Base-by-base conservation (phyloP, 1,140 invertebrate species). In the Pseudomyrmex concolor region DNA sequence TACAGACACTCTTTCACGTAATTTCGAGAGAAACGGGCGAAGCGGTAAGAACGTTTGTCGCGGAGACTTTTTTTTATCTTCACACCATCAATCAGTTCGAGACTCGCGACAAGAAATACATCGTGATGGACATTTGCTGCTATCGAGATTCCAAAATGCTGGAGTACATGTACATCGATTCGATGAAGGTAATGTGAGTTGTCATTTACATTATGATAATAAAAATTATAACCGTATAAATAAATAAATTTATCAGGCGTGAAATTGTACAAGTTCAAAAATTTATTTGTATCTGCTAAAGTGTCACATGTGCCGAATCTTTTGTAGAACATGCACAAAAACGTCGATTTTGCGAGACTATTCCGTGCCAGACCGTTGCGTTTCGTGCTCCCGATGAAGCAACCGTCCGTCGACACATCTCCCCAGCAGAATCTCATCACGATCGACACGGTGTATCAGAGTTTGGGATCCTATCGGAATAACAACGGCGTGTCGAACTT, bases 11-110 rank as follows among this genome's bases (percentile, higher is more conserved):
- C 55, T 96, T 98, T 86, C 96, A 97, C 84, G 93, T 98, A 0
- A 93, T 98, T 1, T 95, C 95, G 7, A 95, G 96, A 45, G 89
- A 94, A 71, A 96, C 94, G 43, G 97, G 96, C 2, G 93, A 95
- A 88, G 86, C 96, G 59, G 91, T 93, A 1, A 95, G 95, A 60
- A 96, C 95, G 62, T 97, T 96, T 90, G 90, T 95, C 22, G 95
- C 97, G 0, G 96, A 97, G 74, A 93, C 96, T 0, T 96, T 98
- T 83, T 98, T 98, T 90, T 98, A 96, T 87, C 95, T 98, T 2
- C 98, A 99, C 90, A 97, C 98, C 50, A 98, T 98, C 71, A 99
- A 99, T 94, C 96, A 97, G 70, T 99, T 96, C 90, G 98, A 98
- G 90, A 94, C 94, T 64, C 85, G 90, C 13, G 95, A 96, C 60